phyloP scores from a whole-genome alignment of 1,140 invertebrate genomes.

The Aradophagus sp. region DNA sequence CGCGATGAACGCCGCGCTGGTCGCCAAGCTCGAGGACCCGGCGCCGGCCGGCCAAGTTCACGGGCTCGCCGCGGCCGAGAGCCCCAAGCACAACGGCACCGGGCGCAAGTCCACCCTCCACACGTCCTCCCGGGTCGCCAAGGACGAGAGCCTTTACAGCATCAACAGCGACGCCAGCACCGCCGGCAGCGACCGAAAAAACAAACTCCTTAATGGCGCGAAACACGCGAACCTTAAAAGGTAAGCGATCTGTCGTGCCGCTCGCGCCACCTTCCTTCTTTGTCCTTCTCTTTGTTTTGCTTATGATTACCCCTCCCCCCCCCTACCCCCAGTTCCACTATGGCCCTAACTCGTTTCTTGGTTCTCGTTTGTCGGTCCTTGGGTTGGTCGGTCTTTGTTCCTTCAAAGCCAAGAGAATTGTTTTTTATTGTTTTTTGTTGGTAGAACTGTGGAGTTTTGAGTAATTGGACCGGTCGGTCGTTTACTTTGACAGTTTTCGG shows the following conservation, averaged over 20 bases:
- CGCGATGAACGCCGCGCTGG: constrained; percentile 63
- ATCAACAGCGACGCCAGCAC: constrained; percentile 72
- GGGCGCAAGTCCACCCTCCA: constrained; percentile 69
- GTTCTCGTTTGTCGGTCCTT: no score
- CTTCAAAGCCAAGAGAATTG: no score
- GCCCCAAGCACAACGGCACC: constrained; percentile 68
- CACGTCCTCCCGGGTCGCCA: constrained; percentile 67
- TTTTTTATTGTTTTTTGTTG: no score
- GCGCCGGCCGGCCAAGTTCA: constrained; percentile 52
- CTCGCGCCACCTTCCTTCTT: constrained; percentile 8
- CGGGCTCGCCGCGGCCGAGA: constrained; percentile 55
- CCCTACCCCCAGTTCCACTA: no score
- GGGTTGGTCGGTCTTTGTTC: no score
- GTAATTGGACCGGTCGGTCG: no score
- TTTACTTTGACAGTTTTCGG: no score
- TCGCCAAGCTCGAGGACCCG: constrained; percentile 59
- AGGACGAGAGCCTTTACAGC: constrained; percentile 73
- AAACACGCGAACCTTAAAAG: constrained; percentile 77
- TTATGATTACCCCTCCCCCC: no score
- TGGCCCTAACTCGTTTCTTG: no score
- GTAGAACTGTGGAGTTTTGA: no score
- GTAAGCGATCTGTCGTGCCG: constrained; percentile 59
- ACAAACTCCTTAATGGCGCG: constrained; percentile 71
- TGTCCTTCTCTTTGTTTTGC: not conserved
- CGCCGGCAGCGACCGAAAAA: constrained; percentile 70